Evolutionary conservation across 1,140 invertebrate genomes (phyloP).

Genomic region (Hylaeus anthracinus): DNA sequence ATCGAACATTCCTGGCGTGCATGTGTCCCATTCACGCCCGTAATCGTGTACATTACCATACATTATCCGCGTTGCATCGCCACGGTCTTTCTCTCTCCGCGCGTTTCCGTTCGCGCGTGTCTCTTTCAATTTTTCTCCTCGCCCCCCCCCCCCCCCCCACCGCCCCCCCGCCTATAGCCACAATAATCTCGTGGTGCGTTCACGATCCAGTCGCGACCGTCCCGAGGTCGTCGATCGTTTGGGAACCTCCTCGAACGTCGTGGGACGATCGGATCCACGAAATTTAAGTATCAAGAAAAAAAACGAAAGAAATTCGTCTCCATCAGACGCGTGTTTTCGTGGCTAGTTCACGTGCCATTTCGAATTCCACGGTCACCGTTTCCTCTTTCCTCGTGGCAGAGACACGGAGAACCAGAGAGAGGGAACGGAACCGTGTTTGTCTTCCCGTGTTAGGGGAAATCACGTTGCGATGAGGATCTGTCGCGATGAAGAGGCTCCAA

Average conservation of each 20-base stretch:
- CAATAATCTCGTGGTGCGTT: slow-evolving; percentile 2
- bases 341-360: not conserved
- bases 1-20: not conserved
- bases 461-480: slow-evolving; percentile 5
- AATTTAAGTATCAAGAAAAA: slow-evolving; percentile 53
- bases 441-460: slow-evolving; percentile 6
- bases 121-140: slow-evolving; percentile 14
- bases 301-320: not conserved
- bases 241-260: not conserved
- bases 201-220: slow-evolving; percentile 41
- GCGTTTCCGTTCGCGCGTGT: not conserved
- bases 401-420: not conserved
- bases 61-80: not conserved
- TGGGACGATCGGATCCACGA: slow-evolving; percentile 28
- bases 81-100: slow-evolving; percentile 31
- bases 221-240: slow-evolving; percentile 15
- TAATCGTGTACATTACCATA: not conserved
- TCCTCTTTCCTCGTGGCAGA: not conserved
- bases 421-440: slow-evolving; percentile 12
- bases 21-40: not conserved
- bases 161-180: no score
- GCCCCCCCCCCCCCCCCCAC: not conserved
- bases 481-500: slow-evolving; percentile 21
- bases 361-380: slow-evolving; percentile 1
- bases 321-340: slow-evolving; percentile 11